A percentile compares a stretch with the other conserved stretches of the same genome.
Evolutionary conservation across 1,140 invertebrate species (phyloP).

Genomic region (Meloidogyne hapla): DNA sequence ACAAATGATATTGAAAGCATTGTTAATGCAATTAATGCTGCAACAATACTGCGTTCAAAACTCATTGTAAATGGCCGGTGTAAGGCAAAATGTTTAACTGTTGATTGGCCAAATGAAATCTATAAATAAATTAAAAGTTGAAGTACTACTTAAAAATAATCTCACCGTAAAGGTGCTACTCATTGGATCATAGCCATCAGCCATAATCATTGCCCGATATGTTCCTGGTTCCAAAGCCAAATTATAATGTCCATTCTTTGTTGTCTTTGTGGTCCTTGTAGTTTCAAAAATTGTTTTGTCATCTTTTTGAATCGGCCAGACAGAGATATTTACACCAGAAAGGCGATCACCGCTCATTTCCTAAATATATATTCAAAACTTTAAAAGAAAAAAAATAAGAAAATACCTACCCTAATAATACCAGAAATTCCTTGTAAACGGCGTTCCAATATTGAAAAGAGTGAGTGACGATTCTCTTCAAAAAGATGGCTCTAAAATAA

Average conservation of each 20-base stretch:
- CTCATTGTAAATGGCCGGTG: slow-evolving; percentile 34
- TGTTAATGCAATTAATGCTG: slow-evolving; percentile 34
- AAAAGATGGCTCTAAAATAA: slow-evolving; percentile 49
- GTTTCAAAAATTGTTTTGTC: background rate
- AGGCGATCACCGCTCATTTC: slow-evolving; percentile 37
- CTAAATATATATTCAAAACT: background rate
- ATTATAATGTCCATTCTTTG: slow-evolving; percentile 44
- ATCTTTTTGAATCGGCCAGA: slow-evolving; percentile 15
- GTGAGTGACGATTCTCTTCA: slow-evolving; percentile 53
- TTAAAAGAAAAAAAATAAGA: background rate
- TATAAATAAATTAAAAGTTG: slow-evolving; percentile 8
- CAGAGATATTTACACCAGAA: slow-evolving; percentile 30
- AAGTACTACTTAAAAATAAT: background rate
- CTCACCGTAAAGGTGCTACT: slow-evolving; percentile 30
- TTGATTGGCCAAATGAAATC: slow-evolving; percentile 13
- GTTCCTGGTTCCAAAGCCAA: slow-evolving; percentile 42
- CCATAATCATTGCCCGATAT: slow-evolving; percentile 38
- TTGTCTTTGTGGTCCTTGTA: slow-evolving; percentile 26
- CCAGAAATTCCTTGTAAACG: slow-evolving; percentile 55
- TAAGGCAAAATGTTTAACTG: slow-evolving; percentile 26
- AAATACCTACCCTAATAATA: slow-evolving; percentile 16
- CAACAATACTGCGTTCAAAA: slow-evolving; percentile 28
- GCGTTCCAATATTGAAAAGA: slow-evolving; percentile 50
- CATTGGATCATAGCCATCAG: slow-evolving; percentile 30
- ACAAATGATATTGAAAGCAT: slow-evolving; percentile 42